Base-by-base conservation (phyloP, 2,113 vertebrate species). In the Microcebus ravelobensis region DNA sequence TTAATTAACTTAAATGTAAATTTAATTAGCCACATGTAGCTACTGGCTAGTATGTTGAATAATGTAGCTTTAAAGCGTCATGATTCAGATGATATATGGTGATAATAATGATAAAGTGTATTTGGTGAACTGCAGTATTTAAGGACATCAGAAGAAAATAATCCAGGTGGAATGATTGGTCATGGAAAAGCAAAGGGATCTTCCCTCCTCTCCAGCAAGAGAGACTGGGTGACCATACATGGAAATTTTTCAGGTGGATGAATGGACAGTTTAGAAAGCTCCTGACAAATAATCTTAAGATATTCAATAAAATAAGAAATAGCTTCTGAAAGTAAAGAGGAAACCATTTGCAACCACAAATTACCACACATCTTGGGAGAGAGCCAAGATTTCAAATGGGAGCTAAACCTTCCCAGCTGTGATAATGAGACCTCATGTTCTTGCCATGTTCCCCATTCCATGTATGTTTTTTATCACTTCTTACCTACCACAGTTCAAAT, bases 361-460 rank as follows among this genome's bases (percentile, higher is more conserved):
- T 48, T 31, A 77, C 23, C 34, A 45, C 11, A 34, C 15, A 21
- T 70, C 34, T 6, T 57, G 12, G n/a, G 18, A 88, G 29, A 76
- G 13, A 92, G 27, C 79, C 68, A 59, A 91, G 31, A 52, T 50
- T 94, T 95, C 73, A 74, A 77, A 31, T 50, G 63, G 45, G 50
- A 79, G 29, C 12, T 27, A 90, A 91, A 17, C 29, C 4, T 74
- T 50, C 63, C 68, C 39, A 71, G 57, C 70, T 95, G 17, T 36
- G 57, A 70, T 93, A 86, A 89, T 12, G 23, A 45, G 39, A 61
- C 25, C 48, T 83, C 70, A 14, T 34, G 63, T 48, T 91, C 89
- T 94, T 96, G 73, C 80, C 34, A n/a, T 95, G 42, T 52, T 97
- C 83, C 59, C 59, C 0, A 59, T 94, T 90, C n/a, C 50, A 29